Evolutionary conservation across 1,140 invertebrate species (phyloP).

Genomic region (Leptopilina clavipes): DNA sequence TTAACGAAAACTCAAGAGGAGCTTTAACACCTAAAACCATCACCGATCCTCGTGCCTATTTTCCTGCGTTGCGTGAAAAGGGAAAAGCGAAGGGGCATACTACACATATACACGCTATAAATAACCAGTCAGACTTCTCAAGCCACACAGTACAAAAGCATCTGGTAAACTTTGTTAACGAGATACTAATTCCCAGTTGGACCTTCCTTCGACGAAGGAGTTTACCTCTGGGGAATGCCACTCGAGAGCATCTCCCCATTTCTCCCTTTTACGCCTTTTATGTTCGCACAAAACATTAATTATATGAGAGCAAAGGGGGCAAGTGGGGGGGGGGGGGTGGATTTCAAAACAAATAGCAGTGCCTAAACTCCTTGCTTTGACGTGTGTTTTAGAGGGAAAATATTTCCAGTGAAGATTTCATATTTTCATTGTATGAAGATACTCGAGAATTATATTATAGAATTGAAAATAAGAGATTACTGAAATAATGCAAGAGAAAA

Average conservation of each 20-base stretch:
- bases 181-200: constrained; percentile 71
- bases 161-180: constrained; percentile 71
- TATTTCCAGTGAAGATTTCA: not conserved
- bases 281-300: constrained; percentile 5
- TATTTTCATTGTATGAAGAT: not conserved
- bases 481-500: not conserved
- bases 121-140: constrained; percentile 52
- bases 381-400: not conserved
- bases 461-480: not conserved
- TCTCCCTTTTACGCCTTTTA: not conserved
- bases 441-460: not conserved
- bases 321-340: not conserved
- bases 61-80: not conserved
- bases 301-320: constrained; percentile 8
- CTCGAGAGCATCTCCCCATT: not conserved
- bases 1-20: not conserved
- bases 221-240: constrained; percentile 46
- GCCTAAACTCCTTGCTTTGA: not conserved
- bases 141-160: constrained; percentile 56
- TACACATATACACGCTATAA: no score
- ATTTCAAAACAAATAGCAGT: not conserved
- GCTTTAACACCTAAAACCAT: constrained; percentile 24
- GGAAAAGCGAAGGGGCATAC: constrained; percentile 38
- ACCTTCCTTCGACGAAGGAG: constrained; percentile 55
- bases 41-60: constrained; percentile 5